Percentiles rank a stretch among this genome's conserved stretches.
Evolutionary conservation across 2,888 invertebrate species (phyloP).

Genomic region (Acleris holmiana): DNA sequence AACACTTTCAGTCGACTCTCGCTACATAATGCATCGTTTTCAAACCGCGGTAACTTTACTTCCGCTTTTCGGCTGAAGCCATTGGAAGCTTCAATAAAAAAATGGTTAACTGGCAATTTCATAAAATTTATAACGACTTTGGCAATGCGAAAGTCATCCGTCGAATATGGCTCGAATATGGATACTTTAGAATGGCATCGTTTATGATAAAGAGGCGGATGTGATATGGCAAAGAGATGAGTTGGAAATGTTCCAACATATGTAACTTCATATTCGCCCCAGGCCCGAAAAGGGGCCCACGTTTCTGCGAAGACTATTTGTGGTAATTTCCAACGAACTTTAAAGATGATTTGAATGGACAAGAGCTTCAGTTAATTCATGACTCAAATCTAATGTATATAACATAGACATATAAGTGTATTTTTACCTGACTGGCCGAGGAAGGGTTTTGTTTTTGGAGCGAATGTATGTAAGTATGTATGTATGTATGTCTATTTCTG

Average conservation of each 20-base stretch:
- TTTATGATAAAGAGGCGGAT: conserved; percentile 19
- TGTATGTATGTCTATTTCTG: too few relatives aligned
- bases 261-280: conserved; percentile 3
- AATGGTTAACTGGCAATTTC: conserved; percentile 7
- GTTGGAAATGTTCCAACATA: conserved; percentile 42
- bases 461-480: too few relatives aligned
- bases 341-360: too few relatives aligned
- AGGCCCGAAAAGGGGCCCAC: neutral
- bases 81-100: neutral
- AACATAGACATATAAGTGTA: too few relatives aligned
- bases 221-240: conserved; percentile 33
- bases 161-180: conserved; percentile 8
- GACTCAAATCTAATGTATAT: too few relatives aligned
- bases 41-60: neutral
- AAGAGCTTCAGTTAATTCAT: too few relatives aligned
- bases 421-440: too few relatives aligned
- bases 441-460: too few relatives aligned
- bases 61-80: too few relatives aligned
- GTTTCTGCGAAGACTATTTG: neutral
- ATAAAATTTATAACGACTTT: conserved; percentile 14
- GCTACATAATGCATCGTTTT: conserved; percentile 18
- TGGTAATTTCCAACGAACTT: neutral
- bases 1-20: conserved; percentile 16
- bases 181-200: conserved; percentile 31
- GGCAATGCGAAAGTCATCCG: conserved; percentile 17